Base-by-base conservation (phyloP, 1,140 invertebrate species). In the Cydia amplana region DNA sequence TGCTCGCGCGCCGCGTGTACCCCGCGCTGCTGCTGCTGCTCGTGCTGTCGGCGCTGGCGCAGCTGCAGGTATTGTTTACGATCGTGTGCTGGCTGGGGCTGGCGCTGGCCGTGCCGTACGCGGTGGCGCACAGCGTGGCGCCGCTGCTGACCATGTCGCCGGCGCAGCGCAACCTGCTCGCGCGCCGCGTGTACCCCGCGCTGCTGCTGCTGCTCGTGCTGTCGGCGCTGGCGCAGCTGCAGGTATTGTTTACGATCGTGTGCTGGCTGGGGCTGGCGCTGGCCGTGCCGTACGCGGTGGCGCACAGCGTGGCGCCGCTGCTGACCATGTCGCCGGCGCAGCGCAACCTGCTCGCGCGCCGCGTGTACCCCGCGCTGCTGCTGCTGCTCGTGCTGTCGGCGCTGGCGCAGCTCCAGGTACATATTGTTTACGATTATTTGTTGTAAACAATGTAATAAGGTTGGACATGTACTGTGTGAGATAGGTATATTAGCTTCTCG, bases 281-380 rank as follows among this genome's bases (percentile, higher is more conserved):
- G n/a, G n/a, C n/a, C n/a, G n/a, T n/a, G n/a, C n/a, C n/a, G n/a
- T 40, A 40, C 36, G 36, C 36, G 36, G 36, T 40, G 36, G 51
- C 14, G 23, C 14, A 64, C 55, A 18, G n/a, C 55, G 55, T 16
- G 55, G 10, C 18, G 55, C 55, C 18, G 23, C 60, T 63, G 60
- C 60, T 63, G 60, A 23, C 18, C 60, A 23, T 63, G 60, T 23
- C n/a, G 40, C 95, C 96, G 64, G 95, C 96, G 77, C 94, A 95
- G 64, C 95, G 95, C 76, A 97, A 97, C 86, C 86, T 97, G 64
- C 95, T 99, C 3, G 95, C 96, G 4, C 94, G 98, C n/a, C 93
- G 97, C 78, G 96, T 99, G 1, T 99, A 99, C 94, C 98, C 99
- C 20, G 96, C 97, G 78, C 93, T 99, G 32, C 90, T 99, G 60